A percentile compares a stretch with the other conserved stretches of the same genome.
These are phyloP conservation scores for Micropoecilia bifurca DNA, from an alignment of 2,797 vertebrate genomes.

Conservation along the genomic window DNA sequence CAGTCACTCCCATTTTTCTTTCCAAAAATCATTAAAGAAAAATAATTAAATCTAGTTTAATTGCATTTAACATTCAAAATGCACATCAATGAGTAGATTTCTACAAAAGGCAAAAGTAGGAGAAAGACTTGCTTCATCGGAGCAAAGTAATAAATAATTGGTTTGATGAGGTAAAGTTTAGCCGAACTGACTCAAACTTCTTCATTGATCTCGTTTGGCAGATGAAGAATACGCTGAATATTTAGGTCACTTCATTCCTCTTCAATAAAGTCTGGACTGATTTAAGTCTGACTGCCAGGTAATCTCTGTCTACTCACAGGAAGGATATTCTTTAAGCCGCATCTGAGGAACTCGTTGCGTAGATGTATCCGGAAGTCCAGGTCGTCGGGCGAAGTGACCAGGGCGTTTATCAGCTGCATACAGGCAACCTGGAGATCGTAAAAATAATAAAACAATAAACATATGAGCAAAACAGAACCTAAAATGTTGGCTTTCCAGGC, in stretches of 20 bases:
- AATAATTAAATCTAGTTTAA: not conserved
- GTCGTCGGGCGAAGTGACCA: constrained; percentile 96
- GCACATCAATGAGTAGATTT: not conserved
- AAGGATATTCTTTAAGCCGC: constrained; percentile 92
- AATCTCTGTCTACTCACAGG: constrained; percentile 86
- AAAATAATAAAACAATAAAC: constrained; percentile 16
- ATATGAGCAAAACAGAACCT: not conserved
- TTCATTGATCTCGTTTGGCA: not conserved
- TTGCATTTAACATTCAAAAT: not conserved
- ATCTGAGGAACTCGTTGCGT: constrained; percentile 95
- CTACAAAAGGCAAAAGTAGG: not conserved
- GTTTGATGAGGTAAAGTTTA: not conserved
- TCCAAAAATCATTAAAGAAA: not conserved
- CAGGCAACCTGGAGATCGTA: constrained; percentile 87
- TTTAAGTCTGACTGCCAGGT: not conserved
- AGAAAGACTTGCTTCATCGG: not conserved
- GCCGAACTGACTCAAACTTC: not conserved
- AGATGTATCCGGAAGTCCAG: constrained; percentile 99
- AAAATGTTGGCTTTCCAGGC: not conserved
- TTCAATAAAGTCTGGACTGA: not conserved
- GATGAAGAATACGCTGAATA: not conserved
- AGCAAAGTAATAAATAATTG: not conserved
- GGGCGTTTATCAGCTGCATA: constrained; percentile 98
- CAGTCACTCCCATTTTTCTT: not conserved
- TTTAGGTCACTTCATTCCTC: not conserved